Conservation (phyloP, 2,888 invertebrate species). For the Trichogramma dendrolimi region DNA sequence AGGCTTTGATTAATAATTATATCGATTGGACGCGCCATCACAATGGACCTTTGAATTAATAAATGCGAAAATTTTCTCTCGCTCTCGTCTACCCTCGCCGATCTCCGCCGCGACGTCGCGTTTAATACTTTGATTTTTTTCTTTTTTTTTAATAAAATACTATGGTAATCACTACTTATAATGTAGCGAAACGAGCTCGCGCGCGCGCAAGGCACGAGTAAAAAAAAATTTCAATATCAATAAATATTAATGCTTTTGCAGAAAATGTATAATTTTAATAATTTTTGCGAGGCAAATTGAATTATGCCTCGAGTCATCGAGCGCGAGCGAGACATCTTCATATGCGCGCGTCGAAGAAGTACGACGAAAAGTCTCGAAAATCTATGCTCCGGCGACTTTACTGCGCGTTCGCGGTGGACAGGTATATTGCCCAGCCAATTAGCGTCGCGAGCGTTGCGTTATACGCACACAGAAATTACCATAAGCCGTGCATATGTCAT, state of each 20-base stretch:
- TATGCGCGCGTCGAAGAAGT: not conserved
- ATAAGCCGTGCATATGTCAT: too few relatives aligned
- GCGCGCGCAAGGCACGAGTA: not conserved
- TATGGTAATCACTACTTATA: too few relatives aligned
- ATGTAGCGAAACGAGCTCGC: not conserved
- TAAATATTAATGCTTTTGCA: not conserved
- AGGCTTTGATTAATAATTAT: constrained; percentile 7
- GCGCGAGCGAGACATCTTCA: not conserved
- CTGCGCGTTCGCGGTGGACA: constrained; percentile 29
- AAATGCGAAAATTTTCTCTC: constrained; percentile 19
- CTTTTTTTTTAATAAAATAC: too few relatives aligned
- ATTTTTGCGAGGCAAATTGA: not conserved
- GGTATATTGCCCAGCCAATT: constrained; percentile 32
- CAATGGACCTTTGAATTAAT: constrained; percentile 17
- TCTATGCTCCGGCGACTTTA: constrained; percentile 24
- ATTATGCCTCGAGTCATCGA: not conserved
- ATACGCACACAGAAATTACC: not conserved
- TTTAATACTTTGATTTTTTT: not conserved
- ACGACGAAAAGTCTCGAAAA: constrained; percentile 2
- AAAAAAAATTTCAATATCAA: not conserved
- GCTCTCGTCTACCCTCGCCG: constrained; percentile 1
- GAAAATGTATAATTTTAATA: not conserved
- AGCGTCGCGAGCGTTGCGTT: constrained; percentile 21
- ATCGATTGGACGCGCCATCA: constrained; percentile 20
- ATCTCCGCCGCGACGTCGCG: not conserved